phyloP scores from a whole-genome alignment of 2,888 invertebrate genomes.

The Troides helena region DNA sequence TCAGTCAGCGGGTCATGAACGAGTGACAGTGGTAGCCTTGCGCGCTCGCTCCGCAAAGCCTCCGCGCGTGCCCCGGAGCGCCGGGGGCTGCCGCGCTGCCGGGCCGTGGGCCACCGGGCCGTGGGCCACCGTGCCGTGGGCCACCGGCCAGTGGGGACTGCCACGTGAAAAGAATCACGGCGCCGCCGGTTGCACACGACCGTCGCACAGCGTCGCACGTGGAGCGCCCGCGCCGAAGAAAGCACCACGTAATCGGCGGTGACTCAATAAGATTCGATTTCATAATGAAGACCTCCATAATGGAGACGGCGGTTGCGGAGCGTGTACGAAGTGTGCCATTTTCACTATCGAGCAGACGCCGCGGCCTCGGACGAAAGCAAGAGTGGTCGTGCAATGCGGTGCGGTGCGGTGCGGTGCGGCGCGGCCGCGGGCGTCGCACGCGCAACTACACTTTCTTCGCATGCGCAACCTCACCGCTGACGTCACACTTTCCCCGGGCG shows the following conservation, averaged over 20 bases:
- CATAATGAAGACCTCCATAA: slow-evolving; percentile 72
- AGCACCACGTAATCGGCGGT: slow-evolving; percentile 50
- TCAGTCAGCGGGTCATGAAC: slow-evolving; percentile 78
- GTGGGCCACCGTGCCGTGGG: not conserved
- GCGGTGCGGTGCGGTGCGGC: no score
- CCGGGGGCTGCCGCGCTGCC: slow-evolving; percentile 37
- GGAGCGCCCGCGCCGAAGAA: slow-evolving; percentile 33
- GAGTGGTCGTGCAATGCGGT: slow-evolving; percentile 39
- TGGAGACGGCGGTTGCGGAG: slow-evolving; percentile 61
- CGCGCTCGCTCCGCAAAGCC: slow-evolving; percentile 45
- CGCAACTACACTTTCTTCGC: slow-evolving; percentile 75
- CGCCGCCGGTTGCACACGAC: not conserved
- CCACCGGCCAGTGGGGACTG: not conserved
- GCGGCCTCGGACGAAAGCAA: slow-evolving; percentile 74
- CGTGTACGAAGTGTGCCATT: slow-evolving; percentile 69
- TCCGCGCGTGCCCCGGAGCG: slow-evolving; percentile 49
- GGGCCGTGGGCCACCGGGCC: not conserved
- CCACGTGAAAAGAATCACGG: not conserved
- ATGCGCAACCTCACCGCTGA: slow-evolving; percentile 53
- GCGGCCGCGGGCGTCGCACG: slow-evolving; percentile 46
- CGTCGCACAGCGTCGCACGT: no score
- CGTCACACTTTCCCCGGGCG: slow-evolving; percentile 70
- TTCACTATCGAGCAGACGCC: slow-evolving; percentile 74
- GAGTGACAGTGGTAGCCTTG: slow-evolving; percentile 76
- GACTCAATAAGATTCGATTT: slow-evolving; percentile 71